Evolutionary conservation across 2,888 invertebrate genomes (phyloP).

Genomic region (Smittia sp.): DNA sequence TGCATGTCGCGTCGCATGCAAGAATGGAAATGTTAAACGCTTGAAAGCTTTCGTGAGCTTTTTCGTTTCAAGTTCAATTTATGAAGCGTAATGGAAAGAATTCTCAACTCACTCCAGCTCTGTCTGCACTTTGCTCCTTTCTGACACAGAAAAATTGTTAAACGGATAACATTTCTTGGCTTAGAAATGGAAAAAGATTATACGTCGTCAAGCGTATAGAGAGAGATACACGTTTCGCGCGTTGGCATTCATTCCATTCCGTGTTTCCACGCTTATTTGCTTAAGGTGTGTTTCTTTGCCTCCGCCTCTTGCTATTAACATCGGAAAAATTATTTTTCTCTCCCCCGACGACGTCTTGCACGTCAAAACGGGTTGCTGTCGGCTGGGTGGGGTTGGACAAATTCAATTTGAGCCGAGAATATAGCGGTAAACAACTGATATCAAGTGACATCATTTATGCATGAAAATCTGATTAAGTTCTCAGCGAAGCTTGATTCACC

Average conservation of each 20-base stretch:
- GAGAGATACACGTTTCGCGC: background rate
- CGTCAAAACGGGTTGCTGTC: constrained; percentile 3
- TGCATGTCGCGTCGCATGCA: background rate
- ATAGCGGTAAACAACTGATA: background rate
- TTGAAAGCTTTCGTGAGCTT: background rate
- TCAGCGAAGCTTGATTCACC: background rate
- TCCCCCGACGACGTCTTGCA: background rate
- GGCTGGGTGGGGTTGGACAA: background rate
- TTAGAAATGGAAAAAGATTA: background rate
- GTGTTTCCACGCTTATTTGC: constrained; percentile 32
- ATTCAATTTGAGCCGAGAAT: background rate
- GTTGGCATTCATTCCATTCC: constrained; percentile 14
- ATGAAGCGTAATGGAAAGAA: background rate
- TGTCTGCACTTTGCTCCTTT: background rate
- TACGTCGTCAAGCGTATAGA: background rate
- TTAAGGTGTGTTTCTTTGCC: constrained; percentile 39
- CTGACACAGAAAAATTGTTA: constrained; percentile 20
- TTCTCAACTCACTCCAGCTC: background rate
- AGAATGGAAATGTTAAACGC: no score
- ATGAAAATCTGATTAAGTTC: constrained; percentile 15
- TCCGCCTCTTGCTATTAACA: background rate
- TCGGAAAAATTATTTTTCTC: background rate
- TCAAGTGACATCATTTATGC: constrained; percentile 20
- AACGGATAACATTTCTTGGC: constrained; percentile 2
- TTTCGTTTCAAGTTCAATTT: background rate